Evolutionary conservation across 2,113 vertebrate species (phyloP).

Genomic region (Oxyura jamaicensis): DNA sequence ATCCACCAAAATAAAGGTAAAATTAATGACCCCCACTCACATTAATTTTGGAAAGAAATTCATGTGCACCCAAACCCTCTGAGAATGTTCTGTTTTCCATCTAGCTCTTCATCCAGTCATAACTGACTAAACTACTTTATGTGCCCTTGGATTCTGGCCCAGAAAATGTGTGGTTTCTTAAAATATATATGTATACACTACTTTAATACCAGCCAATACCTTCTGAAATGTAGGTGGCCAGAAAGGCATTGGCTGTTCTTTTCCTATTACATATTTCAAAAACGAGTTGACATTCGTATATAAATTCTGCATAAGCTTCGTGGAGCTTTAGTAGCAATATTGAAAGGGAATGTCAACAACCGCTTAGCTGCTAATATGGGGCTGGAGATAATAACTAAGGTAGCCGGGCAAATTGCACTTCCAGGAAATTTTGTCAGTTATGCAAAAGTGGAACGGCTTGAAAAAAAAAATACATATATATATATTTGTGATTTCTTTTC

Average conservation of each 20-base stretch:
- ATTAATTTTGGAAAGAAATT: conserved; percentile 32
- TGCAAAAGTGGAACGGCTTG: not conserved
- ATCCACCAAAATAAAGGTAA: conserved; percentile 6
- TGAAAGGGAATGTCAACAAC: conserved; percentile 50
- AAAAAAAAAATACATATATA: not conserved
- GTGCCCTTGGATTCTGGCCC: conserved; percentile 46
- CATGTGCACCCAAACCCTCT: not conserved
- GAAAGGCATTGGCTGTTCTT: conserved; percentile 31
- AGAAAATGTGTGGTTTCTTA: conserved; percentile 66
- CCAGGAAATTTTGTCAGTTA: conserved; percentile 33
- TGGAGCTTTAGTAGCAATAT: not conserved
- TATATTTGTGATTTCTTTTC: not conserved
- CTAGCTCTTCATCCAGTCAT: conserved; percentile 18
- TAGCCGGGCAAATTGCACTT: not conserved
- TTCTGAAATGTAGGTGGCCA: conserved; percentile 58
- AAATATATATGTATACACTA: conserved; percentile 40
- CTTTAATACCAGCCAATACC: conserved; percentile 46
- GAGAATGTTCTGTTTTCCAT: conserved; percentile 56
- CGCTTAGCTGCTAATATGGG: not conserved
- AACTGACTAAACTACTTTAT: conserved; percentile 48
- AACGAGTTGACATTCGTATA: conserved; percentile 19
- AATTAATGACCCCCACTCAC: conserved; percentile 16
- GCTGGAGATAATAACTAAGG: conserved; percentile 31
- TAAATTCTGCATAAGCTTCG: conserved; percentile 26
- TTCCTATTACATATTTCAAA: conserved; percentile 54